These are phyloP conservation scores for Eidolon dupreanum DNA, from an alignment of 2,797 vertebrate genomes.

Conservation along the genomic window DNA sequence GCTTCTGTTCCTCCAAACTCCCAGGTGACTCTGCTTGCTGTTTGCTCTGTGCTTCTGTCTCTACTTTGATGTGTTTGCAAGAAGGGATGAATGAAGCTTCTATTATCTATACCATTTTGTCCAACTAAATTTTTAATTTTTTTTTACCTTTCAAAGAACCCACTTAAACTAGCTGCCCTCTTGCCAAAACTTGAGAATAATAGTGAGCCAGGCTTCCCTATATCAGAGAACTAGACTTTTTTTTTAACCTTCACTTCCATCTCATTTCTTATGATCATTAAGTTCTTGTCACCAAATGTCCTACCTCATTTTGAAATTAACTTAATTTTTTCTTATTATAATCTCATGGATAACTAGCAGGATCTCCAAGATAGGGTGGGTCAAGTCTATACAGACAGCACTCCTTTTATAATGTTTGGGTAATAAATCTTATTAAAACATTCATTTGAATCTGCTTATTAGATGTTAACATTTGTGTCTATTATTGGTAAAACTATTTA, in stretches of 20 bases:
- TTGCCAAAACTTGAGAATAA: neutral
- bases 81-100: too few species aligned
- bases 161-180: neutral
- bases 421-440: neutral
- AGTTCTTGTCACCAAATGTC: neutral
- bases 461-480: neutral
- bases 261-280: neutral
- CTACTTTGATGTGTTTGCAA: too few species aligned
- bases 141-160: neutral
- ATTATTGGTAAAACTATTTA: neutral
- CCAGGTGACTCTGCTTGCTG: too few species aligned
- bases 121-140: too few species aligned
- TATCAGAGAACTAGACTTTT: neutral
- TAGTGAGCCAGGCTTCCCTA: neutral
- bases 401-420: neutral
- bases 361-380: neutral
- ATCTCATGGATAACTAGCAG: neutral
- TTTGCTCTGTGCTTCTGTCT: too few species aligned
- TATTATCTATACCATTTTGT: too few species aligned
- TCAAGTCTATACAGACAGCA: neutral
- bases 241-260: neutral
- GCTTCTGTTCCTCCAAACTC: too few species aligned
- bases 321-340: neutral
- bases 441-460: neutral
- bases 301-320: neutral